These are phyloP conservation scores for Limnothrissa miodon DNA, from an alignment of 2,113 vertebrate species.

Conservation along the genomic window DNA sequence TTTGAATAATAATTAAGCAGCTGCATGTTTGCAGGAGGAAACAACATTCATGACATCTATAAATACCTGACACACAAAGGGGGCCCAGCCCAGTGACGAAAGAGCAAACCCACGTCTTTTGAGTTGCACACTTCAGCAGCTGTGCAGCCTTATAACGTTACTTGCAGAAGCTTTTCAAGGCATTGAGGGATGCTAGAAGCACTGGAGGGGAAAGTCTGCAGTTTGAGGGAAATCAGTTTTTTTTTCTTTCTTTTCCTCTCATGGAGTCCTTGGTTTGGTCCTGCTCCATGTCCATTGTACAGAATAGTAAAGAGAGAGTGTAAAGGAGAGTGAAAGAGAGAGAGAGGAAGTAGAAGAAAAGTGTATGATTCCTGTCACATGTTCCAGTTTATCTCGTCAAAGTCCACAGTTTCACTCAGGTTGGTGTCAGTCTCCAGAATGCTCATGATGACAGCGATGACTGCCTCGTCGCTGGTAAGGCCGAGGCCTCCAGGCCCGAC, in stretches of 20 bases:
- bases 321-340: background rate
- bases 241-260: background rate
- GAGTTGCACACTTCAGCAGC: background rate
- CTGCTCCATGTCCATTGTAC: background rate
- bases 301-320: background rate
- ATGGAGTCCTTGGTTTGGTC: background rate
- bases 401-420: conserved; percentile 84
- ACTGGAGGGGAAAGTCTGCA: background rate
- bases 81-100: background rate
- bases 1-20: background rate
- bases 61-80: background rate
- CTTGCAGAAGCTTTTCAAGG: background rate
- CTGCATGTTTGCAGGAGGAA: conserved; percentile 1
- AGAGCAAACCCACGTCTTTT: background rate
- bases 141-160: background rate
- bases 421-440: conserved; percentile 89
- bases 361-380: conserved; percentile 33
- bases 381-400: conserved; percentile 91
- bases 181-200: background rate
- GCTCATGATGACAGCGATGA: conserved; percentile 96
- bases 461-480: conserved; percentile 89
- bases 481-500: conserved; percentile 66
- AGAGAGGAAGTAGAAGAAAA: background rate
- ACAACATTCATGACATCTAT: conserved; percentile 1
- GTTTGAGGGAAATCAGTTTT: background rate